These are phyloP conservation scores for Lutra lutra DNA, from an alignment of 2,797 vertebrate species.

Conservation along the genomic window DNA sequence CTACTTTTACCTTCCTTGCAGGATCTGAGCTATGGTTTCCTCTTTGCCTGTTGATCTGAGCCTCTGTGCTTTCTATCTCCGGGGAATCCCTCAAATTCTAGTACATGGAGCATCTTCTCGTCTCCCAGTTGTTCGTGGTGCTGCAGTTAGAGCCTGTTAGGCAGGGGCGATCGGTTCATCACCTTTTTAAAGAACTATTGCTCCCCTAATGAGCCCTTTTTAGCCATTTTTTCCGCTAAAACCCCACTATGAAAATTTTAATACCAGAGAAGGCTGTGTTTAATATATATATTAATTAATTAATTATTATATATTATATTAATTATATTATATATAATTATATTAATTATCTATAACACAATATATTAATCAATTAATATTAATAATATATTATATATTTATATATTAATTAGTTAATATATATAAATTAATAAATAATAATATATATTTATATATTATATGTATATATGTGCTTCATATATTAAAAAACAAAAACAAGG, in stretches of 20 bases:
- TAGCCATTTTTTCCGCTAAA: neutral
- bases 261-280: neutral
- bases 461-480: neutral
- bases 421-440: no score
- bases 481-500: neutral
- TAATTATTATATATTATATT: no score
- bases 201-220: neutral
- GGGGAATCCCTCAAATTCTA: neutral
- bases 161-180: neutral
- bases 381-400: no score
- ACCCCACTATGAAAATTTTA: neutral
- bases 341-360: no score
- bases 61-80: neutral
- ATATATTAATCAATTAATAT: no score
- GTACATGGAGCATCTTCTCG: neutral
- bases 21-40: neutral
- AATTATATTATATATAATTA: no score
- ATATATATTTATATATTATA: neutral
- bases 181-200: neutral
- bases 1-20: neutral
- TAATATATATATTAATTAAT: no score
- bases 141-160: neutral
- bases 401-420: neutral
- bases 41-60: neutral
- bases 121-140: neutral